A percentile compares a stretch with the other conserved stretches of the same genome.
Conservation (phyloP, 2,888 invertebrate species). For the Tetranychus truncatus region DNA sequence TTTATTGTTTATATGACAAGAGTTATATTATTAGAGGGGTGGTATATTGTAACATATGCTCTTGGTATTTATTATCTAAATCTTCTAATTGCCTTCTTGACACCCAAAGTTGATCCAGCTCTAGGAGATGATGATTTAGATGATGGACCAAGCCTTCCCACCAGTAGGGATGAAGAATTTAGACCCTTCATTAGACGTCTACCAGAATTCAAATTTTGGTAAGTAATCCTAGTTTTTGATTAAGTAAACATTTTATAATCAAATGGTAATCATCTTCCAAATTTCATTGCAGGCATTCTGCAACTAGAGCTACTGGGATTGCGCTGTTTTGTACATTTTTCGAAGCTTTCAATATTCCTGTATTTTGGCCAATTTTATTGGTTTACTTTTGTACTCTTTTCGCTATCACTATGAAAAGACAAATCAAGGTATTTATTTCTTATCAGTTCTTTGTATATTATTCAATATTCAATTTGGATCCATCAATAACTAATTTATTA, state of each 20-base stretch:
- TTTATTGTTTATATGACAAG: conserved; percentile 37
- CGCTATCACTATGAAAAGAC: conserved; percentile 97
- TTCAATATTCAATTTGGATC: neutral
- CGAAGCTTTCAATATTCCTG: conserved; percentile 94
- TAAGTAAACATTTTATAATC: neutral
- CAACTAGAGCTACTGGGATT: conserved; percentile 76
- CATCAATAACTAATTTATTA: neutral
- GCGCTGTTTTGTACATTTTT: conserved; percentile 84
- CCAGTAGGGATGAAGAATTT: conserved; percentile 87
- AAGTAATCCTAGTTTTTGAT: conserved; percentile 22
- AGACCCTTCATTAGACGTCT: conserved; percentile 85
- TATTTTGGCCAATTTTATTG: conserved; percentile 99
- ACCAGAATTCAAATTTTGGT: conserved; percentile 99
- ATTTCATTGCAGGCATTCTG: conserved; percentile 48
- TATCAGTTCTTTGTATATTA: neutral
- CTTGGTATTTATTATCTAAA: conserved; percentile 97
- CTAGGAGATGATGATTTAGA: conserved; percentile 35
- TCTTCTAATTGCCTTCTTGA: conserved; percentile 96
- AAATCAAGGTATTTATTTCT: conserved; percentile 65
- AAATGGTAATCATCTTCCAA: neutral
- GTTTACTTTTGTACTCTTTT: conserved; percentile 98
- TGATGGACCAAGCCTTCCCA: conserved; percentile 87
- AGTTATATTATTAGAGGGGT: conserved; percentile 40
- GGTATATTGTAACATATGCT: conserved; percentile 98
- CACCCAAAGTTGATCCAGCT: conserved; percentile 91